Base-by-base conservation (phyloP, 2,113 vertebrate genomes). In the Cairina moschata region DNA sequence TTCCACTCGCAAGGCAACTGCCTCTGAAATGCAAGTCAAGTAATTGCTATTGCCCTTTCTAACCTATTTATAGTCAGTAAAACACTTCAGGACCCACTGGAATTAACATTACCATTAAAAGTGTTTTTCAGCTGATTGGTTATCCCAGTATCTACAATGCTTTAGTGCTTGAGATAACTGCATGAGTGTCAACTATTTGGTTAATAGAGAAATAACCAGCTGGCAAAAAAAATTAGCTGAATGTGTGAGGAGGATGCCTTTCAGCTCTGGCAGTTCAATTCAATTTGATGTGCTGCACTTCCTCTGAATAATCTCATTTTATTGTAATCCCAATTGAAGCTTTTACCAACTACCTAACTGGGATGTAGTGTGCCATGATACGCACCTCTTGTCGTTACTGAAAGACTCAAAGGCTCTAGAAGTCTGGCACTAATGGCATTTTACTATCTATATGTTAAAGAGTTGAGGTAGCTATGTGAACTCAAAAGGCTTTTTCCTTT, bases 401-500 rank as follows among this genome's bases (percentile, higher is more conserved):
- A 96, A 97, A 94, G 93, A 95, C 93, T 97, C 95, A 94, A 95
- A 96, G 78, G 92, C 93, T 93, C 96, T 88, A 86, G 96, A 95
- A 97, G 91, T 77, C 90, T 95, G 83, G 95, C 91, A 96, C 88
- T 97, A 96, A 97, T 87, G 88, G 92, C 92, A 96, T 96, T 97
- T 97, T 85, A 96, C 96, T 96, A 96, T 97, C 93, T 96, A 59
- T 95, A 96, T 97, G 96, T 95, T 96, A 93, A 97, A 97, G 93
- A 96, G 83, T 96, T 85, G 91, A 96, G 92, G 96, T 80, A 96
- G 92, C 93, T 93, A 79, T 29, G 91, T 83, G 96, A 96, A 96
- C 96, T 97, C 95, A 96, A 94, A 96, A 96, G 93, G 81, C 74
- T 97, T 94, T 95, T 90, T 55, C 96, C 90, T 96, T 97, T 97